Base-by-base conservation (phyloP, 2,888 invertebrate species). In the Agriopis marginaria region DNA sequence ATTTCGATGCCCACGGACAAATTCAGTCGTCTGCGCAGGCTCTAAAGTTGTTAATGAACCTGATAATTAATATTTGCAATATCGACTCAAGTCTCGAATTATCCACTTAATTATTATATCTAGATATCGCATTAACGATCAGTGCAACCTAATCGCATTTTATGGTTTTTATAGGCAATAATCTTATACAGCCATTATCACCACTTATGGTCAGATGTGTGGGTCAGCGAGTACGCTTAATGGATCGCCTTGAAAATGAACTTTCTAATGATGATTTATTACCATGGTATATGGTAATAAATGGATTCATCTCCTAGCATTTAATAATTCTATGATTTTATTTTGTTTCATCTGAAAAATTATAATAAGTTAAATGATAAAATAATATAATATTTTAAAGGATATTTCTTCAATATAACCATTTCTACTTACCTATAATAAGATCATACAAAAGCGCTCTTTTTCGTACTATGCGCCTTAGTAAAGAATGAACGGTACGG, bases 211-310 rank as follows among this genome's bases (percentile, higher is more conserved):
- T 53, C 12, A 12, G n/a, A 23, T 44, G 51, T 14, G 17, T 44
- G 53, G 62, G 51, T 42, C 51, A 51, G 40, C 7, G 44, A 23
- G 23, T 53, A 44, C 53, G 45, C 12, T 62, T 62, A 53, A 53
- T 62, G 53, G 23, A 62, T 62, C 44, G 32, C 53, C 7, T 51
- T 51, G 32, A 10, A 42, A 51, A 50, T 51, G 40, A 14, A 42
- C 50, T 50, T 42, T 60, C 49, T 60, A 60, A 60, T 50, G 17
- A 50, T 61, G 40, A 50, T 61, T 42, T 61, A 61, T 61, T 42
- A 42, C 14, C n/a, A 55, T 53, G 5, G 12, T 53, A 32, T 53
- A 17, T 23, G 8, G 10, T 39, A 12, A 32, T 32, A 32, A 51
- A 51, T 11, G 51, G 5, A 51, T 39, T 11, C 32, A 53, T 14